A percentile compares a stretch with the other conserved stretches of the same genome.
Conservation (phyloP, 2,888 invertebrate genomes). For the Dysmachus trigonus region DNA sequence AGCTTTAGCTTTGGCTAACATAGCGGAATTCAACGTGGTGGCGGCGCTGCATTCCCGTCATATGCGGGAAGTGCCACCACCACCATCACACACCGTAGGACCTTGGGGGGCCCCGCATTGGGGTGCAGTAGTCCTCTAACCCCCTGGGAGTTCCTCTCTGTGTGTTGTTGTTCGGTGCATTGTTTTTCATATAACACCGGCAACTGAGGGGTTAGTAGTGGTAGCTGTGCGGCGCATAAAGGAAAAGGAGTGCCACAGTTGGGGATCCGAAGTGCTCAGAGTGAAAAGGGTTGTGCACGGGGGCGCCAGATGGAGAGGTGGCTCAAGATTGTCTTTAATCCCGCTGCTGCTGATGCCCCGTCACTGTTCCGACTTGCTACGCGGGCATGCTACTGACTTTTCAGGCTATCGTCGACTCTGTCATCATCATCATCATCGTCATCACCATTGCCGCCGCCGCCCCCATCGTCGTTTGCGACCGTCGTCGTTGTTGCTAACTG, state of each 20-base stretch:
- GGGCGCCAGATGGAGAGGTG: too few species aligned
- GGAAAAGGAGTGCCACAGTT: not conserved
- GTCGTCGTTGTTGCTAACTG: conserved; percentile 29
- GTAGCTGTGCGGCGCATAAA: conserved; percentile 25
- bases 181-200: conserved; percentile 3
- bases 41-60: not conserved
- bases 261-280: not conserved
- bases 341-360: not conserved
- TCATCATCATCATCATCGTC: not conserved
- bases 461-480: not conserved
- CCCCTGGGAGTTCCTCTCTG: not conserved
- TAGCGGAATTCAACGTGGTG: conserved; percentile 17
- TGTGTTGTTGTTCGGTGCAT: conserved; percentile 20
- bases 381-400: not conserved
- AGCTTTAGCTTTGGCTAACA: conserved; percentile 15
- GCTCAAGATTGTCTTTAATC: conserved; percentile 17
- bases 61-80: not conserved
- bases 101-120: too few species aligned
- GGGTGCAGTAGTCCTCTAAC: not conserved
- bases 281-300: not conserved
- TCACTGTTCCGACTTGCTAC: not conserved
- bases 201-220: not conserved
- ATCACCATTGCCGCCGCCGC: not conserved
- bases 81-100: conserved; percentile 5
- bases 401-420: not conserved